A percentile compares a stretch with the other conserved stretches of the same genome.
phyloP scores from a whole-genome alignment of 2,113 vertebrate genomes.

The Mastomys natalensis region DNA sequence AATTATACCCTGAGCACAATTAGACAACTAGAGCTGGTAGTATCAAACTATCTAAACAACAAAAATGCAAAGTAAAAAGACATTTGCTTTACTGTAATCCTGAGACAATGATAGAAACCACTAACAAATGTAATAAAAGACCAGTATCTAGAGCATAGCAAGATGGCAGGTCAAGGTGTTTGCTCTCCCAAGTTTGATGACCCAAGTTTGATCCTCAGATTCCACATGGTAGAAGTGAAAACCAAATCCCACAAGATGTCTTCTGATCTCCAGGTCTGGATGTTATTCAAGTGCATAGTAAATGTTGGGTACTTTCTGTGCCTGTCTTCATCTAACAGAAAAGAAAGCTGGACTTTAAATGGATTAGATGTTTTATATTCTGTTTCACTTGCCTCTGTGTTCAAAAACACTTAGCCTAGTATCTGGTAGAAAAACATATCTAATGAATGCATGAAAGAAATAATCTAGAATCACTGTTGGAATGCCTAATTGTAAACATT shows the following conservation, averaged over 20 bases:
- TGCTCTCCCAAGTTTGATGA: neutral
- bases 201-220: neutral
- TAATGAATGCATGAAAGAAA: neutral
- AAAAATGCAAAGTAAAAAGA: neutral
- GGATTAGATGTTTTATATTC: neutral
- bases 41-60: neutral
- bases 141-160: neutral
- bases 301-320: neutral
- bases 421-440: neutral
- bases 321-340: neutral
- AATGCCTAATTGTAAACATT: neutral
- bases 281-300: neutral
- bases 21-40: neutral
- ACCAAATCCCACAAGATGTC: neutral
- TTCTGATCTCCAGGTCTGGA: neutral
- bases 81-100: neutral
- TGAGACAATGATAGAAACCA: neutral
- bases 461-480: neutral
- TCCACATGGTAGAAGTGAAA: neutral
- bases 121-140: neutral
- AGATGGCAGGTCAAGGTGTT: neutral
- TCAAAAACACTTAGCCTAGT: neutral
- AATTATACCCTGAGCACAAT: neutral
- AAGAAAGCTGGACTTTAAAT: neutral
- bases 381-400: neutral